phyloP scores from a whole-genome alignment of 2,797 vertebrate species.

The Tinamus major region DNA sequence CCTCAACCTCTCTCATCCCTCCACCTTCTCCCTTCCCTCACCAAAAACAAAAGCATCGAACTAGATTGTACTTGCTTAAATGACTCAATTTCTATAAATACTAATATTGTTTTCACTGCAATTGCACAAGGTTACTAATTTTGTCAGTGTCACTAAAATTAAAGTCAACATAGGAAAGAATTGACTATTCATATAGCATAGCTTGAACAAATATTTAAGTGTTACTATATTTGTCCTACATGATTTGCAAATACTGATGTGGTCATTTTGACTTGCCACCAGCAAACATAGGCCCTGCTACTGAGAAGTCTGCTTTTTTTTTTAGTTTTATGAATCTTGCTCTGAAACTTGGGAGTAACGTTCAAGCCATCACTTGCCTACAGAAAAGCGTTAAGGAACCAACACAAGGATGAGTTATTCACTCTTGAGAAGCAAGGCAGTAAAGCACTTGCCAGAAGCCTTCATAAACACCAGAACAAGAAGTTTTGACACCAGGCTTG shows the following conservation, averaged over 20 bases:
- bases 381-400: background rate
- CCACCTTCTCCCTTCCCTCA: no score
- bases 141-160: background rate
- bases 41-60: background rate
- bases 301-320: background rate
- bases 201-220: background rate
- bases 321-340: background rate
- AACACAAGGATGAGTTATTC: background rate
- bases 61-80: background rate
- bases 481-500: background rate
- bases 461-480: background rate
- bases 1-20: background rate
- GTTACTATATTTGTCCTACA: background rate
- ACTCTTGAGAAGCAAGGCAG: background rate
- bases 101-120: background rate
- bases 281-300: background rate
- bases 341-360: background rate
- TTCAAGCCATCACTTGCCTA: background rate
- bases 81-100: background rate
- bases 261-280: background rate
- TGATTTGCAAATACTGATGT: background rate
- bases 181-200: background rate
- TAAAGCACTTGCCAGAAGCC: background rate
- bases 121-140: background rate
- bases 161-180: background rate